These are phyloP conservation scores for Agonum fuliginosum DNA, from an alignment of 2,888 invertebrate species.

Conservation along the genomic window DNA sequence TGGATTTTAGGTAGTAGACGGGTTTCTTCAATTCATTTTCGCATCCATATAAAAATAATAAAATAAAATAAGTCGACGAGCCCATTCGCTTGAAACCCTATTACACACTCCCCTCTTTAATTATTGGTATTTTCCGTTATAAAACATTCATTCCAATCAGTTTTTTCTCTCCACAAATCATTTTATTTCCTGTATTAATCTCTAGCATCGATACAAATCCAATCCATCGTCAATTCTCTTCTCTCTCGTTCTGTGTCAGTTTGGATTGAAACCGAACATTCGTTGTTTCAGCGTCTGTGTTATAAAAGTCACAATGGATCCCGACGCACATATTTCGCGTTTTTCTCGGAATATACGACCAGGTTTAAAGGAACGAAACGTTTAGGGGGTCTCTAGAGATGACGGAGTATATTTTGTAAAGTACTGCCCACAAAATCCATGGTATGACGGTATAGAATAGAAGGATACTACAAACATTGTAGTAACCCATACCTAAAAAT, in stretches of 20 bases:
- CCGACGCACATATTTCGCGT: background rate
- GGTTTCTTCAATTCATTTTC: no score
- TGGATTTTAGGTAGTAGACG: no score
- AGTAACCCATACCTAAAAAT: no score
- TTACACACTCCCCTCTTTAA: no score
- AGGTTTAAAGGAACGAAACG: constrained; percentile 24
- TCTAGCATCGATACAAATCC: background rate
- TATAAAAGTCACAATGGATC: background rate
- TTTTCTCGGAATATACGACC: background rate
- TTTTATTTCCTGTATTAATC: background rate
- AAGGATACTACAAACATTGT: no score
- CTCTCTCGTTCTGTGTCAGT: background rate
- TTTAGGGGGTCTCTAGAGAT: no score
- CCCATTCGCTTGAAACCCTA: no score
- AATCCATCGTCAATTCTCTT: background rate
- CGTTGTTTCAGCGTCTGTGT: constrained; percentile 7
- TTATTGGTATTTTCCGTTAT: background rate
- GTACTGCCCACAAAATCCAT: no score
- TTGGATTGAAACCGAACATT: constrained; percentile 8
- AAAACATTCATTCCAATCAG: background rate
- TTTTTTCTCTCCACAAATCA: background rate
- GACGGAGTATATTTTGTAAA: no score
- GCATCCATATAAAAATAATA: background rate
- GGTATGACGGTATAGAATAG: no score
- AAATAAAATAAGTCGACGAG: no score